Evolutionary conservation across 2,888 invertebrate species (phyloP).

Genomic region (Phymatocera aterrima): DNA sequence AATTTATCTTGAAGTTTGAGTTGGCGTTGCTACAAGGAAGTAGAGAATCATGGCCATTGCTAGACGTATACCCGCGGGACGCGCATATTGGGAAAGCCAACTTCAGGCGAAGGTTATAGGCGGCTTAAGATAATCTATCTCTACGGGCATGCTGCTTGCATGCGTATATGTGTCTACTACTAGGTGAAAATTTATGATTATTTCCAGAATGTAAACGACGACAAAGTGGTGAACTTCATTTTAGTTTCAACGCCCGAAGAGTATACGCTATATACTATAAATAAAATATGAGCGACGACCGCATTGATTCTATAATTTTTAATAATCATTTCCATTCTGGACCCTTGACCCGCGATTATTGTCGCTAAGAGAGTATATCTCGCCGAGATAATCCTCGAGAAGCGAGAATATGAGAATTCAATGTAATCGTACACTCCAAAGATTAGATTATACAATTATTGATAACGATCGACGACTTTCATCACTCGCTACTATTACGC

Average conservation of each 20-base stretch:
- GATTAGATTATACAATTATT: neutral
- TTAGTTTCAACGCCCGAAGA: neutral
- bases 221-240: neutral
- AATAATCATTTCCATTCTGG: conserved; percentile 7
- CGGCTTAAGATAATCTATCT: conserved; percentile 35
- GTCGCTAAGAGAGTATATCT: neutral
- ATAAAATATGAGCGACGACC: too few species aligned
- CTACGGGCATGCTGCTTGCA: neutral
- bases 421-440: neutral
- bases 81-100: conserved; percentile 32
- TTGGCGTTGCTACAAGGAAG: conserved; percentile 41
- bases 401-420: neutral
- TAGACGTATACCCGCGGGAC: neutral
- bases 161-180: neutral
- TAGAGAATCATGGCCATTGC: conserved; percentile 37
- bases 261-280: neutral
- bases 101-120: conserved; percentile 38
- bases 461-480: neutral
- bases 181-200: neutral
- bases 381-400: neutral
- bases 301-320: neutral
- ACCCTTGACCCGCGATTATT: conserved; percentile 27
- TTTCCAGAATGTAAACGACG: neutral
- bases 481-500: neutral
- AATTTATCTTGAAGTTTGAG: neutral